phyloP scores from a whole-genome alignment of 2,888 invertebrate species.

The Eudemis profundana region DNA sequence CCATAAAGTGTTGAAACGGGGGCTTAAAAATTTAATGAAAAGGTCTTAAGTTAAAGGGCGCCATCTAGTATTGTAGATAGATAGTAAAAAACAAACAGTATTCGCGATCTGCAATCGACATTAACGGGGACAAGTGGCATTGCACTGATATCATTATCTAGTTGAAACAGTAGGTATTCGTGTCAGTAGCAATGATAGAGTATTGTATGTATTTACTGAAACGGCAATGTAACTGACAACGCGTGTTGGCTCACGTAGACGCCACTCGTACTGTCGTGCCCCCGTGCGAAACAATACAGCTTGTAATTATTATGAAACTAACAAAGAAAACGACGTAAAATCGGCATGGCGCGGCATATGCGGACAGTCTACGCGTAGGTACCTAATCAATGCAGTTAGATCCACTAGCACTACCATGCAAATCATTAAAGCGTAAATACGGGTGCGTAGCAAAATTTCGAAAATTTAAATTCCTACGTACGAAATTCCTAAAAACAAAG shows the following conservation, averaged over 20 bases:
- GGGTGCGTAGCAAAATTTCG: no score
- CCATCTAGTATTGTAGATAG: no score
- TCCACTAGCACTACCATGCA: no score
- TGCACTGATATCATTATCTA: constrained; percentile 30
- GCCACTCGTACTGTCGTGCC: constrained; percentile 58
- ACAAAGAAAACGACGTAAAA: constrained; percentile 18
- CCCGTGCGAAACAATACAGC: constrained; percentile 22
- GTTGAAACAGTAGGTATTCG: constrained; percentile 26
- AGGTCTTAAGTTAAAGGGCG: no score
- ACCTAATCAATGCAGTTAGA: no score
- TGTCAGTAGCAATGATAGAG: constrained; percentile 28
- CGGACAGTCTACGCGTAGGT: no score
- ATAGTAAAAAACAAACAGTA: no score
- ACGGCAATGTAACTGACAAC: constrained; percentile 57
- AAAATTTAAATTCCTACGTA: no score
- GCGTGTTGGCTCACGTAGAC: constrained; percentile 78
- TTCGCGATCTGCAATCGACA: constrained; percentile 12
- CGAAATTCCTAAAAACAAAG: no score
- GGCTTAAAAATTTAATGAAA: no score
- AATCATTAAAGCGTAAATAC: no score
- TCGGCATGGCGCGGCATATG: background rate
- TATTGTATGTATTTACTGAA: constrained; percentile 12
- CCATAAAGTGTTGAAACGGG: no score
- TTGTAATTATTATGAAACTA: constrained; percentile 17
- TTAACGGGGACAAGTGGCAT: constrained; percentile 27